Percentiles rank a stretch among this genome's conserved stretches.
phyloP scores from a whole-genome alignment of 1,140 invertebrate species.

The Triops cancriformis region DNA sequence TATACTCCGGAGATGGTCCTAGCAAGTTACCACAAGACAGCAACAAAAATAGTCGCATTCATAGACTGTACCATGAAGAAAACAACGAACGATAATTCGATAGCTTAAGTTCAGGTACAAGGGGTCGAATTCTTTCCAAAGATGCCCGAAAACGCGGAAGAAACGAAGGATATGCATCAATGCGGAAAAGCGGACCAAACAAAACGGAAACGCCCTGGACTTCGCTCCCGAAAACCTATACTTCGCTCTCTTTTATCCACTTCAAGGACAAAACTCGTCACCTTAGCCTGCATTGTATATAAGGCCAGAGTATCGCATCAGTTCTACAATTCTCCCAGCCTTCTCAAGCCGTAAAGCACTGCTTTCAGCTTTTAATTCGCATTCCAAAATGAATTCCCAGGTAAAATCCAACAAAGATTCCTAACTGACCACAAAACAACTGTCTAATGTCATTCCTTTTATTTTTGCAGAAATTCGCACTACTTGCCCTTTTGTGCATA shows the following conservation, averaged over 20 bases:
- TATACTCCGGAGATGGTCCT: too few species aligned
- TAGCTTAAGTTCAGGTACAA: not conserved
- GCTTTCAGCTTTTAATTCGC: not conserved
- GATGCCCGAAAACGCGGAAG: not conserved
- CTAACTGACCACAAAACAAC: not conserved
- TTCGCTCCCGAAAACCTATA: not conserved
- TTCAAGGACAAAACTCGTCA: not conserved
- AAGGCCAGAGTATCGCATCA: not conserved
- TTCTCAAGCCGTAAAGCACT: not conserved
- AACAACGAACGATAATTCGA: too few species aligned
- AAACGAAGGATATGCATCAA: not conserved
- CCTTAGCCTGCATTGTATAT: not conserved
- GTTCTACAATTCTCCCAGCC: not conserved
- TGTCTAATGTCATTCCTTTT: not conserved
- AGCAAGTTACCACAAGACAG: too few species aligned
- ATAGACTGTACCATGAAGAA: too few species aligned
- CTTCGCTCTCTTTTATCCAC: not conserved
- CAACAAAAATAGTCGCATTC: too few species aligned
- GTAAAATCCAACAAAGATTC: conserved; percentile 15
- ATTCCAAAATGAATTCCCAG: conserved; percentile 11
- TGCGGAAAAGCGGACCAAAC: not conserved
- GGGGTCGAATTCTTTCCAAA: not conserved
- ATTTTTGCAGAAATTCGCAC: not conserved
- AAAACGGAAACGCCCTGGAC: not conserved
- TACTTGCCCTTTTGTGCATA: not conserved